Evolutionary conservation across 2,797 vertebrate genomes (phyloP), one percentile per base, ranked within the genome.

Genomic region (Lepidocolaptes lacrymiger): DNA sequence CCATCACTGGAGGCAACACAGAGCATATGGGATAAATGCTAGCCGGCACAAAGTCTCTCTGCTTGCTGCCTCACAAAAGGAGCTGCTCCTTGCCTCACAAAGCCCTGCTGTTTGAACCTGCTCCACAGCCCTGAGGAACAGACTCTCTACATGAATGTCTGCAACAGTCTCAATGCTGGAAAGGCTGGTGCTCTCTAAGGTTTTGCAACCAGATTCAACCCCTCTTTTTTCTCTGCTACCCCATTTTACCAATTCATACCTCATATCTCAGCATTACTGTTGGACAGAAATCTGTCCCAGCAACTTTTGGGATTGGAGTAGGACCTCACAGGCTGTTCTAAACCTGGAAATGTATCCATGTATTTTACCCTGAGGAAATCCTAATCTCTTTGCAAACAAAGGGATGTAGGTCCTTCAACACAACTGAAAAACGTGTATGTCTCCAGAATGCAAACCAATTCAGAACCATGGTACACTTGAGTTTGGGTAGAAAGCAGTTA

Each of bases 1-100:
- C 96, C 94, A 97, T 97, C 96, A 97, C 83, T 89, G 55, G 58
- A 95, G 89, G 91, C 90, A 94, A 63, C 73, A 89, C 32, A 10
- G 89, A 94, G 91, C 76, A 87, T 3, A 2, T 88, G 77, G 95
- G 88, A 97, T 95, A 95, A 91, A 95, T 89, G 76, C 34, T 93
- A 3, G 0, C 69, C 3, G 0, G 62, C 11, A 10, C 51, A 10
- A 39, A 49, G 82, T 48, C 39, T 59, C 78, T 85, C 68, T 91
- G 63, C 39, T 94, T 21, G 0, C 78, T 91, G 83, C 67, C 69
- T 85, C 3, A 3, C 23, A 14, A 55, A 58, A 87, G 63, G 49
- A 89, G 55, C 59, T 82, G 74, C 24, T 72, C 43, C 56, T 79
- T 66, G 9, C 44, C 39, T 67, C 7, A 6, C n/a, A 76, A 44